Evolutionary conservation across 2,888 invertebrate genomes (phyloP), one percentile per base, ranked within the genome.

Genomic region (Bimastos eiseni): DNA sequence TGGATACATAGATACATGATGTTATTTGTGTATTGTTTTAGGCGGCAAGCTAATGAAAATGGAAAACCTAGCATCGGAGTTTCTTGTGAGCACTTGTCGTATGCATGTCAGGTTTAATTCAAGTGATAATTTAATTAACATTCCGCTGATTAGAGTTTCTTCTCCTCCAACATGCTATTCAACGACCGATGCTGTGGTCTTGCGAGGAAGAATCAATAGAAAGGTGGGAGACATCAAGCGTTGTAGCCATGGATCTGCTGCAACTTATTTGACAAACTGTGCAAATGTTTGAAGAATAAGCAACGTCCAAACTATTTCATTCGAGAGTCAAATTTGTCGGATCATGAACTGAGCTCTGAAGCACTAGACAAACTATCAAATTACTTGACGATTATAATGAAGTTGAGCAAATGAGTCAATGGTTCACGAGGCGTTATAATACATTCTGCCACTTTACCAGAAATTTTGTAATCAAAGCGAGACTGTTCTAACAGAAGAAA

Each of bases 91-190:
- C n/a, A 70, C 70, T n/a, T 70, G 70, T n/a, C 70, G n/a, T 30
- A 1, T 11, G 30, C 30, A 70, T n/a, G 4, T 11, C 30, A 70
- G n/a, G 70, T n/a, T 70, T n/a, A 70, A 2, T 1, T 8, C 11
- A n/a, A 70, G 8, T 17, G 6, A 24, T 30, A 5, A 0, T 0
- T n/a, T n/a, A 0, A 70, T 0, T 70, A 6, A 1, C 3, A 11
- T n/a, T 30, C 13, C n/a, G 8, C n/a, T 13, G 11, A n/a, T n/a
- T n/a, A 70, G n/a, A 70, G 6, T n/a, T n/a, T 13, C 6, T 1
- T 13, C n/a, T 3, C 1, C 4, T n/a, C 21, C 21, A 49, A 1
- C 21, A 1, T 3, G 24, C 49, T 49, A 1, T 21, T 1, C 70
- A 70, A 30, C 8, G 5, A 70, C 70, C 30, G 30, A 70, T 70